Evolutionary conservation across 2,888 invertebrate genomes (phyloP).

Genomic region (Lasioglossum lativentre): DNA sequence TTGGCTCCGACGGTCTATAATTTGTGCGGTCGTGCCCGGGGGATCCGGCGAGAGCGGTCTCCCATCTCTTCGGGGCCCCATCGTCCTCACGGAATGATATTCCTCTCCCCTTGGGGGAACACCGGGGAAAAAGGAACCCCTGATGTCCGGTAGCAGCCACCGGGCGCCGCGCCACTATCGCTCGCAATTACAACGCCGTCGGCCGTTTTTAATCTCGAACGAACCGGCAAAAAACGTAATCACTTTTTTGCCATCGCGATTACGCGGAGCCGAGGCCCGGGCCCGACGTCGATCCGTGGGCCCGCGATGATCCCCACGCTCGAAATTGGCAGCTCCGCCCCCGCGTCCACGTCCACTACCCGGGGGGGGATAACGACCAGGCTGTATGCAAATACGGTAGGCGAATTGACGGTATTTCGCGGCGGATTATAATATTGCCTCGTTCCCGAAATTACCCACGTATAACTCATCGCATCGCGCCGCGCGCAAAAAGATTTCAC

Average conservation of each 20-base stretch:
- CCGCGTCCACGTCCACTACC: slow-evolving; percentile 54
- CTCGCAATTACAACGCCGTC: slow-evolving; percentile 75
- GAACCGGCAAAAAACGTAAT: slow-evolving; percentile 74
- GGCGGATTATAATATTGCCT: slow-evolving; percentile 58
- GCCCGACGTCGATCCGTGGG: slow-evolving; percentile 18
- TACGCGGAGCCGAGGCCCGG: slow-evolving; percentile 43
- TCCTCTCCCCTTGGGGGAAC: slow-evolving; percentile 44
- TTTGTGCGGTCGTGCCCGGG: slow-evolving; percentile 80
- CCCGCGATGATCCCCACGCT: slow-evolving; percentile 52
- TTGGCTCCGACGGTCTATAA: slow-evolving; percentile 77
- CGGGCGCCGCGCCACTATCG: slow-evolving; percentile 65
- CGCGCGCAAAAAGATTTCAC: slow-evolving; percentile 35
- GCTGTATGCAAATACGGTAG: slow-evolving; percentile 66
- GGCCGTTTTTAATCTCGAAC: slow-evolving; percentile 75
- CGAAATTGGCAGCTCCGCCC: slow-evolving; percentile 71
- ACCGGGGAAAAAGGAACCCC: slow-evolving; percentile 32
- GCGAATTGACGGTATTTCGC: slow-evolving; percentile 46
- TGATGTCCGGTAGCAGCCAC: slow-evolving; percentile 64
- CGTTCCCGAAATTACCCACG: slow-evolving; percentile 54
- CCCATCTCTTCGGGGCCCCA: slow-evolving; percentile 44
- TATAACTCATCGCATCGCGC: slow-evolving; percentile 6
- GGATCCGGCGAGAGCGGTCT: slow-evolving; percentile 70
- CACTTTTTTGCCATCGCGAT: slow-evolving; percentile 71
- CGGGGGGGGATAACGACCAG: slow-evolving; percentile 64
- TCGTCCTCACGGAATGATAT: slow-evolving; percentile 73